Base-by-base conservation (phyloP, 2,888 invertebrate genomes). In the Cancer borealis region DNA sequence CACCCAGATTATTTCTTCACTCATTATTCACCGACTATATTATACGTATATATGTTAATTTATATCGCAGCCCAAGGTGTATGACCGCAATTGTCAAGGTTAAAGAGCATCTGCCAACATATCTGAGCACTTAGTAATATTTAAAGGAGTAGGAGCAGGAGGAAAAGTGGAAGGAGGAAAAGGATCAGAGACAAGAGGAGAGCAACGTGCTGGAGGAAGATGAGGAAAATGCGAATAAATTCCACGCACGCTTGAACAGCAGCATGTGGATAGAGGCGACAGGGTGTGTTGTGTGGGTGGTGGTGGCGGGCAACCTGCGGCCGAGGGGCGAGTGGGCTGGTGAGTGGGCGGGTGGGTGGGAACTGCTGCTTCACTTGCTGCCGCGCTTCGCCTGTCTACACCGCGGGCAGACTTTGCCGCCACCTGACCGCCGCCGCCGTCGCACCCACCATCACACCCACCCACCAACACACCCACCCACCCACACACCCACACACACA, bases 261-360 rank as follows among this genome's bases (percentile, higher is more conserved):
- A 39, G 84, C 84, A 84, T 84, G 84, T 39, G 49, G 26, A 54
- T 8, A 17, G 47, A 49, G 26, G 26, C 46, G 90, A 49, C 90
- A 90, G 90, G 90, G 54, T 49, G 49, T 26, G 90, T 73, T 21
- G 73, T 73, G 73, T n/a, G n/a, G 73, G 73, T 73, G 73, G 73
- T 73, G 73, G 73, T 26, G 73, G 73, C 73, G 26, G 73, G 73
- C 26, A 73, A 26, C n/a, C 73, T 73, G 26, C 6, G 73, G 26
- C 26, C 73, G 73, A 73, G 73, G 26, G n/a, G 73, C 21, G 73
- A n/a, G 73, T 54, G 54, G 54, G 3, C 30, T n/a, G 88, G 47
- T 30, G 90, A 21, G 90, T 54, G 49, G 26, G 49, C 21, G 88
- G n/a, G 88, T 88, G 88, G 46, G 88, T 47, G 88, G 49, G 54